Percentiles rank a stretch among this genome's conserved stretches.
Conservation (phyloP, 2,888 invertebrate species). For the Dioctria linearis region DNA sequence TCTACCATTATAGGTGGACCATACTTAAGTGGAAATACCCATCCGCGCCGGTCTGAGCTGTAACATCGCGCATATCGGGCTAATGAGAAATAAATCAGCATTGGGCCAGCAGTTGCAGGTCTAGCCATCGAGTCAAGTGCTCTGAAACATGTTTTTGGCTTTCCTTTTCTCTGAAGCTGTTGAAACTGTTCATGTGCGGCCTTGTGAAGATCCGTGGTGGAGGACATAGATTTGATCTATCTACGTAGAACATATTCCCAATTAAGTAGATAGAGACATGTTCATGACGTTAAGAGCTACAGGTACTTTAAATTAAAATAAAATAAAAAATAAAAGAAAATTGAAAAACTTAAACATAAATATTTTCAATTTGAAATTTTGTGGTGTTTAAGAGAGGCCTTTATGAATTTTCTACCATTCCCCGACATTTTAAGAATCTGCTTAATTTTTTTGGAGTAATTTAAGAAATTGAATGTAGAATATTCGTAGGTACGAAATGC, state of each 20-base stretch:
- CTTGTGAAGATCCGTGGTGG: conserved; percentile 9
- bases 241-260: conserved; percentile 17
- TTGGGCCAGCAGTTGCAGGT: not conserved
- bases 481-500: too few relatives aligned
- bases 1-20: not conserved
- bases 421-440: too few relatives aligned
- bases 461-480: too few relatives aligned
- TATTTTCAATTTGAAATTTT: too few relatives aligned
- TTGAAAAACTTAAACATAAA: too few relatives aligned
- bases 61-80: not conserved
- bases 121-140: not conserved
- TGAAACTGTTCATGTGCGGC: conserved; percentile 7
- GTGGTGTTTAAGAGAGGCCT: too few relatives aligned
- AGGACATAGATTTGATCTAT: conserved; percentile 30
- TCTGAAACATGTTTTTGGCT: conserved; percentile 17
- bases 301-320: too few relatives aligned
- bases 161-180: conserved; percentile 12
- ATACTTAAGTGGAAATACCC: not conserved
- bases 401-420: too few relatives aligned
- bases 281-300: too few relatives aligned
- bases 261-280: not conserved
- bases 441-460: too few relatives aligned
- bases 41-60: not conserved
- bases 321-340: too few relatives aligned
- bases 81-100: conserved; percentile 44